Evolutionary conservation across 2,888 invertebrate species (phyloP).

Genomic region (Leucophenga montana): DNA sequence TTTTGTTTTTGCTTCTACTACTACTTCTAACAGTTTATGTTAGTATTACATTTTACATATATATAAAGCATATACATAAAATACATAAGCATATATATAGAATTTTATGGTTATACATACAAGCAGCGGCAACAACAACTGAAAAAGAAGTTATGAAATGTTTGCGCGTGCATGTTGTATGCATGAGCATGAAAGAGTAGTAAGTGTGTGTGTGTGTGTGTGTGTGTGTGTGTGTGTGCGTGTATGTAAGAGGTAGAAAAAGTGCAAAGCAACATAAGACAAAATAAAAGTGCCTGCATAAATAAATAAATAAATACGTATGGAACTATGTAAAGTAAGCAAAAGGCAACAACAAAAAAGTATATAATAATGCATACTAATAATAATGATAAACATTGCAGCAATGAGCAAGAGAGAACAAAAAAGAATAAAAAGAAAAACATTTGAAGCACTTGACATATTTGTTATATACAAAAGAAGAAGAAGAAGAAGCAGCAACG

Average conservation of each 20-base stretch:
- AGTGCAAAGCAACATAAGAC: not conserved
- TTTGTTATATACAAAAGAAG: not conserved
- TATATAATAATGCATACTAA: no score
- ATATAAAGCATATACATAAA: not conserved
- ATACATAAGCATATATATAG: slow-evolving; percentile 1
- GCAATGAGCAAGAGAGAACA: not conserved
- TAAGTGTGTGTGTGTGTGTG: slow-evolving; percentile 17
- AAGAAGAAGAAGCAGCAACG: not conserved
- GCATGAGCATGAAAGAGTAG: slow-evolving; percentile 36
- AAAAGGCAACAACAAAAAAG: no score
- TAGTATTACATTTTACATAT: slow-evolving; percentile 14
- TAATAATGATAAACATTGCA: not conserved
- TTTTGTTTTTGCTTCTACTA: not conserved
- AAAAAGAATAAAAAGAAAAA: no score
- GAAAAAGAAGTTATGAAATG: slow-evolving; percentile 38
- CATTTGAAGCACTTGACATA: no score
- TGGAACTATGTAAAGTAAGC: slow-evolving; percentile 49
- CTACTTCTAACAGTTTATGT: slow-evolving; percentile 23
- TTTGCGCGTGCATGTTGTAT: slow-evolving; percentile 3
- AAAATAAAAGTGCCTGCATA: no score
- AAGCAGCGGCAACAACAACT: slow-evolving; percentile 22
- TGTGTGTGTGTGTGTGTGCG: not conserved
- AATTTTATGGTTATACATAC: slow-evolving; percentile 27
- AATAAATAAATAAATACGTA: not conserved
- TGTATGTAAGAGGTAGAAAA: no score